phyloP scores from a whole-genome alignment of 2,888 invertebrate species.

The Phalera bucephala region DNA sequence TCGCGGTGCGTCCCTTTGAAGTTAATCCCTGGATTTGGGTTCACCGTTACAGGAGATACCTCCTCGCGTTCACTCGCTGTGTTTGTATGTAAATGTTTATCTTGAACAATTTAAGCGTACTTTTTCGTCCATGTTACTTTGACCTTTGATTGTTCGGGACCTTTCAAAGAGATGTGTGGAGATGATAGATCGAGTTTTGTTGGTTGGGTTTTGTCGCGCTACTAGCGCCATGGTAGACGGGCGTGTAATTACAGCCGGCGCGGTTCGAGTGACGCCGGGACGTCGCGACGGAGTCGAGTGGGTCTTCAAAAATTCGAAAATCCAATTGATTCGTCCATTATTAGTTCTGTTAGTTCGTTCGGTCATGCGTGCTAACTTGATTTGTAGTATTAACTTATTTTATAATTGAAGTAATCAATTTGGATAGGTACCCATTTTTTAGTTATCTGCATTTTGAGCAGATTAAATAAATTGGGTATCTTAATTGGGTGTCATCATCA shows the following conservation, averaged over 20 bases:
- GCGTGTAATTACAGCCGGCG: conserved; percentile 49
- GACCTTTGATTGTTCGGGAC: conserved; percentile 28
- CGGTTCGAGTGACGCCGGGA: conserved; percentile 39
- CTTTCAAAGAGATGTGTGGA: conserved; percentile 7
- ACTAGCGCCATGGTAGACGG: conserved; percentile 44
- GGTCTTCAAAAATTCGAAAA: conserved; percentile 60
- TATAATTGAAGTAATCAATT: no score
- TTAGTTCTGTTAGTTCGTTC: conserved; percentile 28
- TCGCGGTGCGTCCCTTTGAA: conserved; percentile 68
- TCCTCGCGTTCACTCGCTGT: conserved; percentile 34
- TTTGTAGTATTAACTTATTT: no score
- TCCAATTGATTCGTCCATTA: conserved; percentile 50
- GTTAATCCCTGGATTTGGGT: conserved; percentile 73
- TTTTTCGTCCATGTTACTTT: conserved; percentile 36
- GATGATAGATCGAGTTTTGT: conserved; percentile 29
- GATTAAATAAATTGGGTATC: no score
- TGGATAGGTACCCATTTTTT: no score
- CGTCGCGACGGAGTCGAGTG: conserved; percentile 50
- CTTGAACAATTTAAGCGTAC: conserved; percentile 50
- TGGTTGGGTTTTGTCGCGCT: conserved; percentile 33
- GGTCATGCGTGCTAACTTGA: no score
- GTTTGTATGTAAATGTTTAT: conserved; percentile 52
- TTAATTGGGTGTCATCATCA: no score
- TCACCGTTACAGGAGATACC: conserved; percentile 43
- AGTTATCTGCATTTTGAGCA: no score